phyloP scores from a whole-genome alignment of 2,113 vertebrate species.

The Gymnogyps californianus region DNA sequence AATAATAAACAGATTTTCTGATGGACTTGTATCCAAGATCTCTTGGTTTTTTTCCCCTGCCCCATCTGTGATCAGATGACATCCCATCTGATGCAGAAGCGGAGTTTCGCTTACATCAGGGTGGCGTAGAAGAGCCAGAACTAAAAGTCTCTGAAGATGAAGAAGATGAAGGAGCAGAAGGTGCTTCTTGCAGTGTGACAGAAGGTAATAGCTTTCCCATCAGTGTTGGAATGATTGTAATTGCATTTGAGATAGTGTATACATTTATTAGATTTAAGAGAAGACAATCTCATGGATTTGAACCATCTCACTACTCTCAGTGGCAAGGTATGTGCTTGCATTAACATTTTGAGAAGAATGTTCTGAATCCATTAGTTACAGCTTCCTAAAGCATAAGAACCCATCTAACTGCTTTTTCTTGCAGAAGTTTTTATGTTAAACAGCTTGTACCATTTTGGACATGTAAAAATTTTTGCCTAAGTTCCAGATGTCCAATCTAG shows the following conservation, averaged over 20 bases:
- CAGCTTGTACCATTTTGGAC: neutral
- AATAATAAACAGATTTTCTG: neutral
- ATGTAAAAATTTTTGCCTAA: neutral
- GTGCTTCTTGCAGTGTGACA: neutral
- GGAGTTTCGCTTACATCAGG: conserved; percentile 74
- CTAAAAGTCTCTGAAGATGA: conserved; percentile 68
- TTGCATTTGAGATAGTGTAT: neutral
- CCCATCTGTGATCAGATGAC: conserved; percentile 73
- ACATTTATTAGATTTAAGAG: neutral
- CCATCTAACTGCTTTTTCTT: neutral
- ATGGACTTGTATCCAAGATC: neutral
- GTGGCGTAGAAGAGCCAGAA: neutral
- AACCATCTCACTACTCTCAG: neutral
- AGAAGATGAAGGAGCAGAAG: conserved; percentile 43
- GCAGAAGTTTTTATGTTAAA: neutral
- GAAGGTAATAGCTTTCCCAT: conserved; percentile 48
- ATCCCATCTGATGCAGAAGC: conserved; percentile 88
- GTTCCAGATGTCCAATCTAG: neutral
- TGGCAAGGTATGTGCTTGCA: neutral
- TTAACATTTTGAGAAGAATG: neutral
- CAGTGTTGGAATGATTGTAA: neutral
- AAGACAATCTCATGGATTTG: neutral
- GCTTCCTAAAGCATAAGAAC: neutral
- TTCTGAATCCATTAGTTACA: neutral
- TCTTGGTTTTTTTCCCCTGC: neutral